A percentile compares a stretch with the other conserved stretches of the same genome.
These are phyloP conservation scores for Congeria kusceri DNA, from an alignment of 2,888 invertebrate genomes.

Conservation along the genomic window DNA sequence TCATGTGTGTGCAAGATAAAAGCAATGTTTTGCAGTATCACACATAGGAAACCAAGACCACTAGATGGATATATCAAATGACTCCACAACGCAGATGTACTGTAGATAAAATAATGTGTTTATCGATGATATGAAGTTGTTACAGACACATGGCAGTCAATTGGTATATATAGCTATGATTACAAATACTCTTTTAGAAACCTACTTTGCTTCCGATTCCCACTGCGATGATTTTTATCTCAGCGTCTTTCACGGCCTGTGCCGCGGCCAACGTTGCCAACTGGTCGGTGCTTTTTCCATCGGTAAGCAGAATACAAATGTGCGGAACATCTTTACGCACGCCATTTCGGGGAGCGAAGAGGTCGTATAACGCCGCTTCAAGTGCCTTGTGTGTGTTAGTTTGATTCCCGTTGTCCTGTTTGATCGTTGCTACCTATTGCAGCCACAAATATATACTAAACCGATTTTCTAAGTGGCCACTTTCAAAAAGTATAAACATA, in stretches of 20 bases:
- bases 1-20: too few relatives aligned
- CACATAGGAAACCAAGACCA: too few relatives aligned
- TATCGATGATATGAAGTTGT: too few relatives aligned
- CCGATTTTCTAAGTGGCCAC: too few relatives aligned
- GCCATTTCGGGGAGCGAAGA: constrained; percentile 39
- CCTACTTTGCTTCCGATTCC: constrained; percentile 43
- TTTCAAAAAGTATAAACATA: too few relatives aligned
- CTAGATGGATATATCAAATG: too few relatives aligned
- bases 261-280: constrained; percentile 25
- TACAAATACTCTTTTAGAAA: too few relatives aligned
- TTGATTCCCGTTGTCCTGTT: constrained; percentile 20
- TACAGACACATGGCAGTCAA: too few relatives aligned
- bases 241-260: constrained; percentile 16
- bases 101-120: too few relatives aligned
- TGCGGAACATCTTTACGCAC: constrained; percentile 39
- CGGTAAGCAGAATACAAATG: constrained; percentile 50
- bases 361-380: constrained; percentile 6
- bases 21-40: too few relatives aligned
- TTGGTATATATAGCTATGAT: too few relatives aligned
- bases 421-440: constrained; percentile 28
- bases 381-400: constrained; percentile 42
- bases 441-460: not conserved
- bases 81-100: too few relatives aligned
- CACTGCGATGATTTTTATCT: constrained; percentile 47
- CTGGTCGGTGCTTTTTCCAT: constrained; percentile 32